These are phyloP conservation scores for Heteromurus nitidus DNA, from an alignment of 2,888 invertebrate species.

Conservation along the genomic window DNA sequence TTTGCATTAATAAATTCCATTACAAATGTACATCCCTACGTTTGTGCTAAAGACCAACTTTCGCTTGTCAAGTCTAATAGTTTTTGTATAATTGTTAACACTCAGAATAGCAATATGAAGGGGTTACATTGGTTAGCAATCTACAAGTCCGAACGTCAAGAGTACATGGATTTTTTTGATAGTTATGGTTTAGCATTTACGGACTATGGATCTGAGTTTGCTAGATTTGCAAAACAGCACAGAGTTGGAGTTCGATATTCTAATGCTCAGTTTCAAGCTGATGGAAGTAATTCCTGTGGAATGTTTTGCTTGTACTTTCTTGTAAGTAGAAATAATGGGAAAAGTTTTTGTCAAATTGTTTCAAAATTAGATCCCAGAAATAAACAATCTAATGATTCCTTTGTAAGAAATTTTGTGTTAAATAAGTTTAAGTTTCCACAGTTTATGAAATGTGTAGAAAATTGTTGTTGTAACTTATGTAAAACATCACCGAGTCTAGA, in stretches of 20 bases:
- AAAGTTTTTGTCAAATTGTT: not conserved
- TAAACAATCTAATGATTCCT: too few species aligned
- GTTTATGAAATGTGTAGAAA: not conserved
- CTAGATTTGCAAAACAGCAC: not conserved
- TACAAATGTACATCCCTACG: not conserved
- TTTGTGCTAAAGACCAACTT: slow-evolving; percentile 39
- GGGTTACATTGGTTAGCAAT: slow-evolving; percentile 28
- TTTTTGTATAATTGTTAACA: slow-evolving; percentile 23
- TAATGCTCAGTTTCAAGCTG: not conserved
- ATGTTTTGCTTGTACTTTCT: slow-evolving; percentile 24
- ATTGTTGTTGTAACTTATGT: not conserved
- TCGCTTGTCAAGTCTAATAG: not conserved
- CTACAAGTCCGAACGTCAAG: not conserved
- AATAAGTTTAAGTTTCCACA: not conserved
- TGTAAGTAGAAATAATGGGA: not conserved
- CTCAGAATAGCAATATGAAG: not conserved
- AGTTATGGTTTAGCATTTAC: not conserved
- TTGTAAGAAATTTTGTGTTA: not conserved
- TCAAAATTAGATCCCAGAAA: too few species aligned
- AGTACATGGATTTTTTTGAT: slow-evolving; percentile 37
- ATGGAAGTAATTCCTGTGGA: slow-evolving; percentile 10
- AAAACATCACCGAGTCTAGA: not conserved
- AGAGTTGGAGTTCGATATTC: not conserved
- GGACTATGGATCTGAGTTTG: slow-evolving; percentile 5
- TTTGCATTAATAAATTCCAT: not conserved